These are phyloP conservation scores for Myzus persicae DNA, from an alignment of 1,140 invertebrate genomes.

Conservation along the genomic window DNA sequence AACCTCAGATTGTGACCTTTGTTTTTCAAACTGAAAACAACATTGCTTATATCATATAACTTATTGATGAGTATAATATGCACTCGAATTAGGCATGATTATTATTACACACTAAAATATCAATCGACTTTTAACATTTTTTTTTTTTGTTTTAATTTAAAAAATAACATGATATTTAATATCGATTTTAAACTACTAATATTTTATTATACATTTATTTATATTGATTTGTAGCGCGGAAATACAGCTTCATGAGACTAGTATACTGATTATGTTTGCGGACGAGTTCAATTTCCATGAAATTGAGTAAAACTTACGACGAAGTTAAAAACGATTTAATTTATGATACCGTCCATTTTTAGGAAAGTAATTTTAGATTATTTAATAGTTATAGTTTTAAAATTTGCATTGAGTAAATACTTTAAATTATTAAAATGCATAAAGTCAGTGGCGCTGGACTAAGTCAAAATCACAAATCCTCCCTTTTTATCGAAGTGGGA, in stretches of 20 bases:
- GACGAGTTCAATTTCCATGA: neutral
- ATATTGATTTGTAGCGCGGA: neutral
- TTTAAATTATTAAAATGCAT: no score
- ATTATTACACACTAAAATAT: neutral
- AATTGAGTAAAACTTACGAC: neutral
- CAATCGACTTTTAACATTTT: neutral
- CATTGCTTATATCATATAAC: neutral
- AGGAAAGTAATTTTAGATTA: no score
- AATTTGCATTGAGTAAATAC: no score
- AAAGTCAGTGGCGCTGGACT: no score
- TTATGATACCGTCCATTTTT: no score
- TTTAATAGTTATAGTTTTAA: no score
- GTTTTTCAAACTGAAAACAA: slow-evolving; percentile 6
- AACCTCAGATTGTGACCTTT: neutral
- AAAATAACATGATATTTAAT: neutral
- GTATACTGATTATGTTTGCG: no score
- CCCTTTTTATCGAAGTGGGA: no score
- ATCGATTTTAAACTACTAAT: no score
- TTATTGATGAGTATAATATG: neutral
- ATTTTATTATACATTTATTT: no score
- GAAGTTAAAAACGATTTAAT: no score
- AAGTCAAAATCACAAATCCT: no score
- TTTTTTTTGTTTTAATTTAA: neutral
- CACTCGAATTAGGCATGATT: neutral
- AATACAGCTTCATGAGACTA: neutral